Evolutionary conservation across 2,888 invertebrate genomes (phyloP).

Genomic region (Philhelius pedissequus): DNA sequence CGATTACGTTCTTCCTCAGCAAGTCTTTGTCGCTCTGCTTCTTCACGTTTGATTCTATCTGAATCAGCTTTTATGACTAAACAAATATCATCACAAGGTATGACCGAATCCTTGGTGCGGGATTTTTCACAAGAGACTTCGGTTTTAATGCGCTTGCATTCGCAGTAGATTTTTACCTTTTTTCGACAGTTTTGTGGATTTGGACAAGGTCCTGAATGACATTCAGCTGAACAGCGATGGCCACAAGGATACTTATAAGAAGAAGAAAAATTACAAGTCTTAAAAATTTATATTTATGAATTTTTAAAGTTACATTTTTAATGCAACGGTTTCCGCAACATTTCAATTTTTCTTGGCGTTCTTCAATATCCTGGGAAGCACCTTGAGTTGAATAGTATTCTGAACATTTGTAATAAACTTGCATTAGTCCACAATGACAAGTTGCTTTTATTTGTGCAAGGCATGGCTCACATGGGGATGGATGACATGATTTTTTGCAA

Average conservation of each 20-base stretch:
- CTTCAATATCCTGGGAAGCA: slow-evolving; percentile 76
- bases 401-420: slow-evolving; percentile 86
- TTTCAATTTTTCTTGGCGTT: slow-evolving; percentile 72
- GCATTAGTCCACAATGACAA: slow-evolving; percentile 91
- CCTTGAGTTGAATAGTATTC: slow-evolving; percentile 82
- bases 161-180: slow-evolving; percentile 88
- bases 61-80: slow-evolving; percentile 81
- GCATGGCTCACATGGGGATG: slow-evolving; percentile 88
- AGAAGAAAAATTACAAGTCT: neutral
- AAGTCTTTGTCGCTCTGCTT: slow-evolving; percentile 81
- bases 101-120: slow-evolving; percentile 73
- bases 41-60: slow-evolving; percentile 79
- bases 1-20: slow-evolving; percentile 84
- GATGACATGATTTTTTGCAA: slow-evolving; percentile 86
- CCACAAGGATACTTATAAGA: slow-evolving; percentile 87
- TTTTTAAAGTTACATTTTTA: slow-evolving; percentile 83
- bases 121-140: slow-evolving; percentile 85
- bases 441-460: slow-evolving; percentile 83
- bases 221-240: slow-evolving; percentile 87
- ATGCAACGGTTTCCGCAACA: slow-evolving; percentile 92
- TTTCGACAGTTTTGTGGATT: slow-evolving; percentile 85
- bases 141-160: slow-evolving; percentile 87
- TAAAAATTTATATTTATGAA: neutral
- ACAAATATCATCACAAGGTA: slow-evolving; percentile 85
- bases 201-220: slow-evolving; percentile 87